These are phyloP conservation scores for Euplagia quadripunctaria DNA, from an alignment of 2,888 invertebrate genomes.

Conservation along the genomic window DNA sequence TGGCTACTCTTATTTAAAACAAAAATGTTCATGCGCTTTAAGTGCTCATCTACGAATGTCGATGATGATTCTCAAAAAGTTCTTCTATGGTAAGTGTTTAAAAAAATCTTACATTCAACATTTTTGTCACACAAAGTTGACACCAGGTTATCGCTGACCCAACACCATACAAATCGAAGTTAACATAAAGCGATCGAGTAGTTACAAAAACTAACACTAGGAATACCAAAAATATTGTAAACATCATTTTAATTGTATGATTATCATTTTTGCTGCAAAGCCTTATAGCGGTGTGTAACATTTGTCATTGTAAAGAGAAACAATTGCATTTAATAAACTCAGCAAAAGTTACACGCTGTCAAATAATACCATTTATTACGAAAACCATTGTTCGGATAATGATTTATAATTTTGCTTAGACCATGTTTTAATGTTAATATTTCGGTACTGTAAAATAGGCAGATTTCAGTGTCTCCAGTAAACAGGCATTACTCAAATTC, in stretches of 20 bases:
- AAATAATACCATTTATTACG: constrained; percentile 56
- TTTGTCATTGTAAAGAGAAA: constrained; percentile 49
- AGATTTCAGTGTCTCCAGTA: neutral
- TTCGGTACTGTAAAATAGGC: neutral
- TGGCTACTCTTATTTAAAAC: no score
- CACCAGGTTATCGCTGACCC: no score
- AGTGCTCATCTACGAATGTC: no score
- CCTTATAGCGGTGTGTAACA: constrained; percentile 42
- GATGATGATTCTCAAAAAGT: no score
- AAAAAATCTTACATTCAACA: no score
- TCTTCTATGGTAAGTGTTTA: no score
- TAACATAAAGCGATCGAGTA: neutral
- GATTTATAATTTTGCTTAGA: constrained; percentile 43
- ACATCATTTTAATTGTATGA: no score
- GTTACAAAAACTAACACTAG: neutral
- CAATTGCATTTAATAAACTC: constrained; percentile 62
- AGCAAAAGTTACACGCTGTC: constrained; percentile 55
- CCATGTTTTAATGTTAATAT: constrained; percentile 22
- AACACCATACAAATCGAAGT: neutral
- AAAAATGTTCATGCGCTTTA: no score
- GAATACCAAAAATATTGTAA: no score
- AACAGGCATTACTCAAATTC: neutral
- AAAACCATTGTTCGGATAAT: constrained; percentile 43
- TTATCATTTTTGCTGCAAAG: neutral
- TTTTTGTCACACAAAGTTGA: no score